These are phyloP conservation scores for Campopleginae sp. DNA, from an alignment of 2,888 invertebrate species.

Conservation along the genomic window DNA sequence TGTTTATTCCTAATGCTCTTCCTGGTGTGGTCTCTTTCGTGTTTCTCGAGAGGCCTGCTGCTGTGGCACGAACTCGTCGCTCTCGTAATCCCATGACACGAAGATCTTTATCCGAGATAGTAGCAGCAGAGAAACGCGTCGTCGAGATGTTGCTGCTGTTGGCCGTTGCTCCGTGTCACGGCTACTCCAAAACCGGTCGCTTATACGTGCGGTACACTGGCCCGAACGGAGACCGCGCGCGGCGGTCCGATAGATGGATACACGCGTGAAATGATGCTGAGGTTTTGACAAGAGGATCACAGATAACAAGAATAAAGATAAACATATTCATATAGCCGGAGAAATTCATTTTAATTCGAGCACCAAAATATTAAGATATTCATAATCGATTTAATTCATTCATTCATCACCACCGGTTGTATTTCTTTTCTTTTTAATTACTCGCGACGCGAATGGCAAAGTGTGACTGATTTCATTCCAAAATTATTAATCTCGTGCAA, in stretches of 20 bases:
- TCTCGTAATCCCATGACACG: conserved; percentile 68
- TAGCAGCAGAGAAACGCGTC: conserved; percentile 60
- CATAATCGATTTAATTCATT: not conserved
- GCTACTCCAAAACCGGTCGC: conserved; percentile 56
- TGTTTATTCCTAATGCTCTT: conserved; percentile 9
- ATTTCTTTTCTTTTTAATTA: not conserved
- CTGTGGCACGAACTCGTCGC: conserved; percentile 64
- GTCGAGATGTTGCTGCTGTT: conserved; percentile 58
- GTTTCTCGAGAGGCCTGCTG: conserved; percentile 20
- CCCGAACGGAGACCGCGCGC: conserved; percentile 21
- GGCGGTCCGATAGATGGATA: conserved; percentile 45
- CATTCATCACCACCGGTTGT: not conserved
- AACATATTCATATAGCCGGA: not conserved
- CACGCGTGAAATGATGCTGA: conserved; percentile 31
- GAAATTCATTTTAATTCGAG: not conserved
- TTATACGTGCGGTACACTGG: conserved; percentile 10
- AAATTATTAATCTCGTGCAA: not conserved
- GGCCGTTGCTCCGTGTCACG: conserved; percentile 45
- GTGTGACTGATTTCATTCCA: not conserved
- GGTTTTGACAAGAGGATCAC: conserved; percentile 18
- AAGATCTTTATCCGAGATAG: conserved; percentile 62
- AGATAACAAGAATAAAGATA: not conserved
- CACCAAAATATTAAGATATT: not conserved
- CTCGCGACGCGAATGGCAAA: not conserved
- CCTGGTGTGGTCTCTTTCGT: conserved; percentile 2